These are phyloP conservation scores for Pammene aurita DNA, from an alignment of 2,888 invertebrate genomes.

Conservation along the genomic window DNA sequence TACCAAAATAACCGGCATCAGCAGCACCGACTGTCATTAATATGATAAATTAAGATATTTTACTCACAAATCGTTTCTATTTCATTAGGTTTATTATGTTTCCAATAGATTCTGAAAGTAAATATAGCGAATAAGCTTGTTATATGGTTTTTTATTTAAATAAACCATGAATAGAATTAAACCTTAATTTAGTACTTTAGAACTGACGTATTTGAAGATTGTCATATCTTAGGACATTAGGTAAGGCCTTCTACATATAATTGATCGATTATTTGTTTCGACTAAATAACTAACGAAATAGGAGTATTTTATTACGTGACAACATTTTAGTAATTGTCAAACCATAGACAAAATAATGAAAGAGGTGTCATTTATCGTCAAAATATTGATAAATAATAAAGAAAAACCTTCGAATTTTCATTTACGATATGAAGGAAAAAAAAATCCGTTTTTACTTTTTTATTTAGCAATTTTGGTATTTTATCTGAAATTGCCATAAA, in stretches of 20 bases:
- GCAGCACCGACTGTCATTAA: neutral
- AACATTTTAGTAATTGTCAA: conserved; percentile 35
- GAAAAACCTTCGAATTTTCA: no score
- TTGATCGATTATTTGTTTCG: neutral
- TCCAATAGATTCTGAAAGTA: neutral
- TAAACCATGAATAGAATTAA: no score
- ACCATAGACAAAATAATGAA: conserved; percentile 28
- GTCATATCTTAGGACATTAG: no score
- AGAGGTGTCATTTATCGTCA: neutral
- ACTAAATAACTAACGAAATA: neutral
- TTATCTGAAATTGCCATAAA: conserved; percentile 7
- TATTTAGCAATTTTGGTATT: neutral
- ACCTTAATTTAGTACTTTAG: no score
- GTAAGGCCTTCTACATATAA: no score
- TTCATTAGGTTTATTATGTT: neutral
- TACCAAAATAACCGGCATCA: conserved; percentile 23
- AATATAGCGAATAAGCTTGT: neutral
- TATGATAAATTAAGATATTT: neutral
- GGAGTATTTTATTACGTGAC: conserved; percentile 10
- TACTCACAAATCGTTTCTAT: neutral
- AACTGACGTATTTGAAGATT: no score
- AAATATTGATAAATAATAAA: neutral
- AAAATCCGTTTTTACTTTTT: no score
- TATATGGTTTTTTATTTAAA: no score
- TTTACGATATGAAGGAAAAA: no score